These are phyloP conservation scores for Drosophila watanabei DNA, from an alignment of 1,140 invertebrate species.

Conservation along the genomic window DNA sequence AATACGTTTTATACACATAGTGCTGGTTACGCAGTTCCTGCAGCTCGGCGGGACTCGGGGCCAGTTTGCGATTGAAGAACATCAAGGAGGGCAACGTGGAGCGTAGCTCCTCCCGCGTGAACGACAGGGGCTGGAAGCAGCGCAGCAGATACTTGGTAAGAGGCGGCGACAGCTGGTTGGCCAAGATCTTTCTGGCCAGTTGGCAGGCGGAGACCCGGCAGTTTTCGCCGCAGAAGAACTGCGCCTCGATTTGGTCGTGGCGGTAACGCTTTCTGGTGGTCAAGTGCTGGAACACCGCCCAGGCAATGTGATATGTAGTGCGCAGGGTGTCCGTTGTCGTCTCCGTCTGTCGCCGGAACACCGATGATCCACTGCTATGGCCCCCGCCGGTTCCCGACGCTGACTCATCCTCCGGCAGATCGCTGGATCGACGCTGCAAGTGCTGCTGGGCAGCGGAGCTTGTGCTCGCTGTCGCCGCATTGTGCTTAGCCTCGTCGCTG, in stretches of 20 bases:
- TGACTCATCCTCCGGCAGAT: conserved; percentile 32
- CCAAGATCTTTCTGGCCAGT: conserved; percentile 77
- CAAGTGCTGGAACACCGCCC: conserved; percentile 81
- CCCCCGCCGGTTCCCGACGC: not conserved
- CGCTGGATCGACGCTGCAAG: conserved; percentile 46
- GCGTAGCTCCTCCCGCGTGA: conserved; percentile 76
- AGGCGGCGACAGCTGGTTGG: conserved; percentile 76
- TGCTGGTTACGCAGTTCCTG: conserved; percentile 78
- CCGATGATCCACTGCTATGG: conserved; percentile 29
- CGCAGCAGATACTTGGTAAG: conserved; percentile 75
- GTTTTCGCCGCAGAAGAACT: conserved; percentile 77
- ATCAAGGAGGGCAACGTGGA: conserved; percentile 78
- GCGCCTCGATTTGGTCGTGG: conserved; percentile 69
- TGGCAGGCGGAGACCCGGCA: conserved; percentile 76
- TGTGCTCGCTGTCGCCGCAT: conserved; percentile 57
- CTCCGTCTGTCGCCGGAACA: conserved; percentile 59
- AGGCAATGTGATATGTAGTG: conserved; percentile 82
- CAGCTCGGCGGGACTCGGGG: conserved; percentile 74
- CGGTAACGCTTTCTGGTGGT: conserved; percentile 77
- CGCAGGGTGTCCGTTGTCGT: conserved; percentile 53
- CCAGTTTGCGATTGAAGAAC: conserved; percentile 82
- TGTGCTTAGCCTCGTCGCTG: conserved; percentile 74
- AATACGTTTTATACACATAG: conserved; percentile 84
- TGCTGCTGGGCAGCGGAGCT: conserved; percentile 48
- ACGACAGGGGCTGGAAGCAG: conserved; percentile 80